phyloP scores from a whole-genome alignment of 2,113 vertebrate genomes.

The Tachuris rubrigastra region DNA sequence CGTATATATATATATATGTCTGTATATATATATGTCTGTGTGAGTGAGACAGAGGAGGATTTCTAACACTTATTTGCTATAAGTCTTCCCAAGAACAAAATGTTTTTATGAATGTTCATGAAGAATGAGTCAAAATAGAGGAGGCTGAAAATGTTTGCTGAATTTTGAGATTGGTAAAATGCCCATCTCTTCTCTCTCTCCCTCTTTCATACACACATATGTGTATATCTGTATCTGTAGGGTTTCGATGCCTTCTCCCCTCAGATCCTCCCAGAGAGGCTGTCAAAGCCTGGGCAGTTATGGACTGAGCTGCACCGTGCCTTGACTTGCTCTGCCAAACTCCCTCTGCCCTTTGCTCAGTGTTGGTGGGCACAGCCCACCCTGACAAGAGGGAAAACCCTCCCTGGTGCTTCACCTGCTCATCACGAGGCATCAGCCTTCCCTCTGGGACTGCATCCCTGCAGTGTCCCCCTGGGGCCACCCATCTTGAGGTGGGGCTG shows the following conservation, averaged over 20 bases:
- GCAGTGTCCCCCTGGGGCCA: not conserved
- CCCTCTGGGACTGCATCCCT: not conserved
- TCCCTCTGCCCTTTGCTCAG: rapidly evolving
- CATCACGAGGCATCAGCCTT: rapidly evolving
- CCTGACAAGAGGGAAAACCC: not conserved
- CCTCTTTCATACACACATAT: not conserved
- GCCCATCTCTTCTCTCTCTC: not conserved
- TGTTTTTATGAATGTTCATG: slow-evolving; percentile 19
- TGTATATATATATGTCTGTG: not conserved
- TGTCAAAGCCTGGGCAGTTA: not conserved
- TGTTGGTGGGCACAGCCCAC: not conserved
- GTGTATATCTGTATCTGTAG: not conserved
- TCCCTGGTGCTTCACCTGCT: not conserved
- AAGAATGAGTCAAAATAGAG: slow-evolving; percentile 45
- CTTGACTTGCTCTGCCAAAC: not conserved
- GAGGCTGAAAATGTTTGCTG: not conserved
- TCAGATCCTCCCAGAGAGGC: not conserved
- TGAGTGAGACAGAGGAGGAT: not conserved
- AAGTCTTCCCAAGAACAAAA: slow-evolving; percentile 45
- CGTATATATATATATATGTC: not conserved
- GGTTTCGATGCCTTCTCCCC: not conserved
- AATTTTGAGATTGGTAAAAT: not conserved
- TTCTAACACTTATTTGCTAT: not conserved
- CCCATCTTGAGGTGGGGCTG: not conserved
- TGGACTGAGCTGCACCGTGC: not conserved